Conservation (phyloP, 2,888 invertebrate species). For the Schizotus pectinicornis region DNA sequence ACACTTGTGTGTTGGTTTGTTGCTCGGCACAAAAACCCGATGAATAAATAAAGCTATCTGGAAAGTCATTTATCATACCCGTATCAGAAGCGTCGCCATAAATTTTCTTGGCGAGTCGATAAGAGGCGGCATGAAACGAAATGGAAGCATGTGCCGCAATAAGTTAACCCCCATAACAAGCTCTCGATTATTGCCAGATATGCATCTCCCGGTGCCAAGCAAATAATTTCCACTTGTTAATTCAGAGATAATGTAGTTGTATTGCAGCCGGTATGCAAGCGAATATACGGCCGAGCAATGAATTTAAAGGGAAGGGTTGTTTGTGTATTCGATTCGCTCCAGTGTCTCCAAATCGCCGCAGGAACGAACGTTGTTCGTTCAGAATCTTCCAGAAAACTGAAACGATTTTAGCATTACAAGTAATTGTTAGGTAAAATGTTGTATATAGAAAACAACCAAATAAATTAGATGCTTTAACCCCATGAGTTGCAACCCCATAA, state of each 20-base stretch:
- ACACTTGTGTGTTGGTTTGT: slow-evolving; percentile 44
- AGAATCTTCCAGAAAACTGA: too few relatives aligned
- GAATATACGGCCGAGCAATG: slow-evolving; percentile 15
- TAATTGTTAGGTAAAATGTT: too few relatives aligned
- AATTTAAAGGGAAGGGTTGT: slow-evolving; percentile 1
- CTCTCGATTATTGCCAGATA: slow-evolving; percentile 34
- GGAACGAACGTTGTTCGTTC: too few relatives aligned
- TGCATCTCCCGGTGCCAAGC: slow-evolving; percentile 28
- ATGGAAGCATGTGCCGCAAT: slow-evolving; percentile 52
- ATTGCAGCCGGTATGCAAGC: slow-evolving; percentile 21
- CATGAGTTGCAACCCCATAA: too few relatives aligned
- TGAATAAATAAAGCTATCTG: slow-evolving; percentile 69
- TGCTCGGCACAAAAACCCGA: slow-evolving; percentile 57
- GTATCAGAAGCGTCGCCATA: slow-evolving; percentile 63
- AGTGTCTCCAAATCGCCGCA: too few relatives aligned
- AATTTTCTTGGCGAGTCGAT: slow-evolving; percentile 55
- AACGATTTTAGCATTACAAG: too few relatives aligned
- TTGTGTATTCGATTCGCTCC: too few relatives aligned
- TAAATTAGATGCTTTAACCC: too few relatives aligned
- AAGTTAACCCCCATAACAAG: slow-evolving; percentile 52
- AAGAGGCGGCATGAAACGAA: slow-evolving; percentile 53
- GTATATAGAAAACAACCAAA: too few relatives aligned
- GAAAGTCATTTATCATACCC: slow-evolving; percentile 66
- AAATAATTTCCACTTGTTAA: slow-evolving; percentile 34
- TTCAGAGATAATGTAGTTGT: slow-evolving; percentile 28